Evolutionary conservation across 2,888 invertebrate species (phyloP).

Genomic region (Rhamnusium bicolor): DNA sequence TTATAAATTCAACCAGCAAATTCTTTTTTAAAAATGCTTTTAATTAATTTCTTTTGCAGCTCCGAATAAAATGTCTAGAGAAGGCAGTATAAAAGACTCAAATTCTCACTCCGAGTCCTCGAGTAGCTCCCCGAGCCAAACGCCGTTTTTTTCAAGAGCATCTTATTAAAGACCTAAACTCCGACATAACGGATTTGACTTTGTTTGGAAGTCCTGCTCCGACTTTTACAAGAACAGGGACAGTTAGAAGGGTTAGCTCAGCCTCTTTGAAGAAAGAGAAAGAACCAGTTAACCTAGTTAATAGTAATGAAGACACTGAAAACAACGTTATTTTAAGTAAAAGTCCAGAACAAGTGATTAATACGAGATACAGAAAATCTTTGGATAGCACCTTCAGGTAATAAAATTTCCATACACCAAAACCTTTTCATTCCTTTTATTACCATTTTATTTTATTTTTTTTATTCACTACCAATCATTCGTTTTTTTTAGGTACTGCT

Average conservation of each 20-base stretch:
- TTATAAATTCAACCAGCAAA: too few relatives aligned
- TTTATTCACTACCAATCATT: too few relatives aligned
- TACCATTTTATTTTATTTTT: too few relatives aligned
- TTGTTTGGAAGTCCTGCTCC: slow-evolving; percentile 63
- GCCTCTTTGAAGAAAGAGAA: slow-evolving; percentile 55
- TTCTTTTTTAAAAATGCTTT: too few relatives aligned
- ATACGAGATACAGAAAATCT: slow-evolving; percentile 47
- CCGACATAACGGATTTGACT: slow-evolving; percentile 59
- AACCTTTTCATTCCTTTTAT: too few relatives aligned
- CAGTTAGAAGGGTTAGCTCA: slow-evolving; percentile 64
- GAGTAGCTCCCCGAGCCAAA: slow-evolving; percentile 60
- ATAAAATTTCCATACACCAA: too few relatives aligned
- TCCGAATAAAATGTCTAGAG: slow-evolving; percentile 49
- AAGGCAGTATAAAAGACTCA: slow-evolving; percentile 51
- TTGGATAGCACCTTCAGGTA: slow-evolving; percentile 54
- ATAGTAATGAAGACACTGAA: slow-evolving; percentile 35
- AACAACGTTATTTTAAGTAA: slow-evolving; percentile 33
- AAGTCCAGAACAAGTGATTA: slow-evolving; percentile 45
- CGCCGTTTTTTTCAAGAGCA: slow-evolving; percentile 62
- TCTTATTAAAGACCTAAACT: slow-evolving; percentile 41
- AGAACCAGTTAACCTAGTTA: slow-evolving; percentile 29
- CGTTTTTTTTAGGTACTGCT: too few relatives aligned
- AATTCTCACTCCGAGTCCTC: slow-evolving; percentile 66
- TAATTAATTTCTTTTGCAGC: background rate
- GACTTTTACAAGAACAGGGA: slow-evolving; percentile 64